Conservation (phyloP, 37 sponge, comb jelly and placozoan species). For the Spongia lamella region DNA sequence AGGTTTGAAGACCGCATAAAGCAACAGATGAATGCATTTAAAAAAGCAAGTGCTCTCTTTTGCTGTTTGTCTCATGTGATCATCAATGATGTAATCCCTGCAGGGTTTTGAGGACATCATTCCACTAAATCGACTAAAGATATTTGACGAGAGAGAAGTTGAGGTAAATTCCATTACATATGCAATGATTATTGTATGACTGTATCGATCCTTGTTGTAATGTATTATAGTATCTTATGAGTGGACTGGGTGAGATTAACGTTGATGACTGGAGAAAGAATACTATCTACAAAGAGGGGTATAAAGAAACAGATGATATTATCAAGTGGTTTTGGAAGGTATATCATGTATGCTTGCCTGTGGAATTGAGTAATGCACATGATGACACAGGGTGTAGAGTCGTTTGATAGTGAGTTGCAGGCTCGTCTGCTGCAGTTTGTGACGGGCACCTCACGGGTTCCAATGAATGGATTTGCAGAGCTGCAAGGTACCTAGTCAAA, state of each 20-base stretch:
- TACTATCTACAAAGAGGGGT: conserved; percentile 74
- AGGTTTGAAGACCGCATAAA: conserved; percentile 83
- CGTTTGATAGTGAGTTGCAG: conserved; percentile 88
- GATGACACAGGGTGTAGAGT: conserved; percentile 72
- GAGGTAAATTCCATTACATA: conserved; percentile 60
- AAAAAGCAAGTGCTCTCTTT: conserved; percentile 47
- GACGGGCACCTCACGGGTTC: conserved; percentile 98
- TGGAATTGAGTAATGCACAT: background rate
- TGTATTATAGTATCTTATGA: conserved; percentile 80
- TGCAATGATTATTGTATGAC: no score
- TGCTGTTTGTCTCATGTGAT: background rate
- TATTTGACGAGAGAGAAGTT: conserved; percentile 93
- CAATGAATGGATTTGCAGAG: conserved; percentile 99
- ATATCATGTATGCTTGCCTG: no score
- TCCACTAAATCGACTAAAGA: conserved; percentile 65
- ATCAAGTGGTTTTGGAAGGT: conserved; percentile 98
- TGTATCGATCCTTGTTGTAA: background rate
- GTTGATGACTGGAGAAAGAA: conserved; percentile 95
- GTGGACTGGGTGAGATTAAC: conserved; percentile 95
- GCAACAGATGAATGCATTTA: conserved; percentile 86
- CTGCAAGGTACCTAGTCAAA: conserved; percentile 71
- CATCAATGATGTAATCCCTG: background rate
- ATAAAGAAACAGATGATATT: conserved; percentile 54
- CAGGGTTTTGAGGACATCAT: conserved; percentile 91
- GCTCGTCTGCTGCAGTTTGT: conserved; percentile 96